A percentile compares a stretch with the other conserved stretches of the same genome.
phyloP scores from a whole-genome alignment of 1,140 invertebrate species.

The Schlechtendalia chinensis region DNA sequence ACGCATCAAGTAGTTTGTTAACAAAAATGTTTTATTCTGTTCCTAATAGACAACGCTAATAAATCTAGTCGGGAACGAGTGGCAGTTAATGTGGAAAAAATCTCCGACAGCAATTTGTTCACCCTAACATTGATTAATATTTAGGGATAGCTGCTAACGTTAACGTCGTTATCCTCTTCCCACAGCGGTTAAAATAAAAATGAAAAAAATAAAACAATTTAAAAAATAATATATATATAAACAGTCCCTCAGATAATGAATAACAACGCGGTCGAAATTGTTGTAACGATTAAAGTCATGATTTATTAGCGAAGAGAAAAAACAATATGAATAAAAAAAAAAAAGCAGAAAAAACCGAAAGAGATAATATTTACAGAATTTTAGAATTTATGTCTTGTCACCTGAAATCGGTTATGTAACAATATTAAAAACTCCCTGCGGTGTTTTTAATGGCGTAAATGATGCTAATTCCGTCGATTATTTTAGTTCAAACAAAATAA shows the following conservation, averaged over 20 bases:
- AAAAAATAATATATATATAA: slow-evolving; percentile 5
- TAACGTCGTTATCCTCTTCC: slow-evolving; percentile 42
- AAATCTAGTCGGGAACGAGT: slow-evolving; percentile 25
- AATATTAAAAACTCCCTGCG: slow-evolving; percentile 4
- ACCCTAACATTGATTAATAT: slow-evolving; percentile 43
- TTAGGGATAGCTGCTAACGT: slow-evolving; percentile 41
- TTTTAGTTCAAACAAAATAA: neutral
- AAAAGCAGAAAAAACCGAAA: neutral
- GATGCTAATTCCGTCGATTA: neutral
- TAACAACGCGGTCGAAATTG: slow-evolving; percentile 18
- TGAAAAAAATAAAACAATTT: slow-evolving; percentile 17
- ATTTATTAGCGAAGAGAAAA: slow-evolving; percentile 18
- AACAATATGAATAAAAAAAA: slow-evolving; percentile 12
- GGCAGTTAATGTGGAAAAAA: slow-evolving; percentile 42
- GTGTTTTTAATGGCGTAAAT: slow-evolving; percentile 3
- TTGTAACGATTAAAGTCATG: slow-evolving; percentile 36
- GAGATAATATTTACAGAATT: slow-evolving; percentile 12
- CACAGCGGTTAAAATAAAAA: neutral
- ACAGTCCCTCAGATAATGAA: slow-evolving; percentile 5
- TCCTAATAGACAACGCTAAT: slow-evolving; percentile 38
- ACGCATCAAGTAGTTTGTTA: slow-evolving; percentile 30
- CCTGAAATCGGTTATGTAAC: slow-evolving; percentile 22
- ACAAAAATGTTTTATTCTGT: slow-evolving; percentile 40
- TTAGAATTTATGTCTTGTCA: slow-evolving; percentile 37
- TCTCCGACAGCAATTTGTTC: slow-evolving; percentile 45